Percentiles rank a stretch among this genome's conserved stretches.
Evolutionary conservation across 92 coral and sea anemone genomes (phyloP).

Genomic region (Palythoa heliodiscus): DNA sequence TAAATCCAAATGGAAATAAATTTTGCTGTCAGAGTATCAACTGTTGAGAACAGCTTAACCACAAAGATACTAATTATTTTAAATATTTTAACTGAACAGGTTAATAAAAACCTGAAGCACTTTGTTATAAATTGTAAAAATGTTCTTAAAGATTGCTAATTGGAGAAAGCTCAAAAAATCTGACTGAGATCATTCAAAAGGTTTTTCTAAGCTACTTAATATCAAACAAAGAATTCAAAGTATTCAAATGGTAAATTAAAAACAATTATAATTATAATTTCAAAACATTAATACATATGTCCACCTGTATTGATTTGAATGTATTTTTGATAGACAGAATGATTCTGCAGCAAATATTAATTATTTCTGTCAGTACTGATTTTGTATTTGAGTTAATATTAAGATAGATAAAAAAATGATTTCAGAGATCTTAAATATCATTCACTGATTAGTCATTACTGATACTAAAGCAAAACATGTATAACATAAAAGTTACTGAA

Average conservation of each 20-base stretch:
- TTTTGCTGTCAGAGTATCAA: not conserved
- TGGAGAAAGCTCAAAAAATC: slow-evolving; percentile 11
- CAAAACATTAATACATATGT: no score
- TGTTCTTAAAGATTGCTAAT: not conserved
- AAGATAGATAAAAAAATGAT: no score
- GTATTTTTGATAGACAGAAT: no score
- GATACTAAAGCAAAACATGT: no score
- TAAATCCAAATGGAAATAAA: no score
- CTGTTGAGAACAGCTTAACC: not conserved
- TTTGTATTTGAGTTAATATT: no score
- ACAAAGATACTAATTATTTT: not conserved
- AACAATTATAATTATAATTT: not conserved
- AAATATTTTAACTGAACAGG: not conserved
- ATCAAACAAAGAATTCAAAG: not conserved
- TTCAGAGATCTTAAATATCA: no score
- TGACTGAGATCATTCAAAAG: not conserved
- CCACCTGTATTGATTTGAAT: no score
- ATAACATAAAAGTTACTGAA: no score
- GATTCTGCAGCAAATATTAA: no score
- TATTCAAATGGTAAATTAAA: not conserved
- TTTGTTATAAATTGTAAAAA: not conserved
- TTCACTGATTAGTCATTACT: no score
- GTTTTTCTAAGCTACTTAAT: not conserved
- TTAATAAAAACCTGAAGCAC: not conserved
- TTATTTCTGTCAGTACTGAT: no score